A percentile compares a stretch with the other conserved stretches of the same genome.
These are phyloP conservation scores for Lithophane semibrunnea DNA, from an alignment of 2,888 invertebrate genomes.

Conservation along the genomic window DNA sequence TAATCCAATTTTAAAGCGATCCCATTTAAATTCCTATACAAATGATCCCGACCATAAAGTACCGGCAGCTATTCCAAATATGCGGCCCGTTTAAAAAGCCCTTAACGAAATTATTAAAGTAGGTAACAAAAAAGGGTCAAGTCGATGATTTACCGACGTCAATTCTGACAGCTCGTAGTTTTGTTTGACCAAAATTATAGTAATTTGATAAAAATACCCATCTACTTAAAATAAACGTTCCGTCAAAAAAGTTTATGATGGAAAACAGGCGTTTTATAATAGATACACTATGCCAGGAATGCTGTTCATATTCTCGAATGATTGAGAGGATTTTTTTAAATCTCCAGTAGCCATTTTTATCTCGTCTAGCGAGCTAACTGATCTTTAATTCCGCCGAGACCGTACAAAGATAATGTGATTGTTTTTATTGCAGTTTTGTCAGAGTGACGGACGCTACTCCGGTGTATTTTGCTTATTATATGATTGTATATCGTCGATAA, in stretches of 20 bases:
- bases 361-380: constrained; percentile 61
- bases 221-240: constrained; percentile 87
- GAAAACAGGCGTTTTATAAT: constrained; percentile 79
- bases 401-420: constrained; percentile 64
- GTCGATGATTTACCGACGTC: constrained; percentile 89
- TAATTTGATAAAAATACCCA: constrained; percentile 88
- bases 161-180: constrained; percentile 89
- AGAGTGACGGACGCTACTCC: constrained; percentile 59
- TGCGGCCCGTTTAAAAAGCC: constrained; percentile 87
- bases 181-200: constrained; percentile 89
- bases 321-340: constrained; percentile 70
- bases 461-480: constrained; percentile 72
- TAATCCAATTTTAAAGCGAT: constrained; percentile 80
- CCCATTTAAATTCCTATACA: constrained; percentile 87
- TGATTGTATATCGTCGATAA: constrained; percentile 71
- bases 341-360: constrained; percentile 68
- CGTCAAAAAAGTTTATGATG: constrained; percentile 77
- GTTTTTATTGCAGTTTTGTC: constrained; percentile 68
- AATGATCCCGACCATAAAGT: constrained; percentile 85
- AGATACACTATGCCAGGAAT: constrained; percentile 82
- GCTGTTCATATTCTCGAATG: constrained; percentile 66
- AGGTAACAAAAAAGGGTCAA: constrained; percentile 85
- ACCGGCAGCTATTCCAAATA: constrained; percentile 87
- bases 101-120: constrained; percentile 89
- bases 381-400: constrained; percentile 64